phyloP scores from a whole-genome alignment of 1,140 invertebrate species.

The Dreissena rostriformis region DNA sequence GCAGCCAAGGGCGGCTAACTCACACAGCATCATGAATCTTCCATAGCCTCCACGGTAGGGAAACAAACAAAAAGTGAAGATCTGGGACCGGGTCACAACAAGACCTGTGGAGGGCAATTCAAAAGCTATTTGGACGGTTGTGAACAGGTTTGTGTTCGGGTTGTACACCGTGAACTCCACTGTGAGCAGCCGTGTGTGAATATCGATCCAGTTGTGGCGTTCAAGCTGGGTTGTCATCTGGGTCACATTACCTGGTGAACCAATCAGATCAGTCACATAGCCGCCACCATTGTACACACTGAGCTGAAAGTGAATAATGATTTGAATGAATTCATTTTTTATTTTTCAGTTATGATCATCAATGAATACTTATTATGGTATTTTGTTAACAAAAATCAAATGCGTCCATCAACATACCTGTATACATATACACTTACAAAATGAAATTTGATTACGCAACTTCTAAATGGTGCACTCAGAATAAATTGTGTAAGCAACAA shows the following conservation, averaged over 20 bases:
- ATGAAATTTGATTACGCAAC: too few species aligned
- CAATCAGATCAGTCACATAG: conserved; percentile 81
- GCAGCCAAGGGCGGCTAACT: conserved; percentile 70
- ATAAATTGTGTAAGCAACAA: too few species aligned
- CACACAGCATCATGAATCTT: conserved; percentile 74
- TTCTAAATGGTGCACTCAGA: too few species aligned
- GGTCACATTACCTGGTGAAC: conserved; percentile 70
- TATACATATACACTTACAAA: too few species aligned
- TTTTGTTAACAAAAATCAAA: too few species aligned
- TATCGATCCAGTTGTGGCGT: conserved; percentile 81
- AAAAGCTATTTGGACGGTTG: conserved; percentile 66
- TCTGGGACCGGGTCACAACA: conserved; percentile 56
- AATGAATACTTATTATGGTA: too few species aligned
- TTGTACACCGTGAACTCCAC: conserved; percentile 84
- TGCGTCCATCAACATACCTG: too few species aligned
- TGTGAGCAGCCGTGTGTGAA: conserved; percentile 81
- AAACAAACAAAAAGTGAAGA: conserved; percentile 71
- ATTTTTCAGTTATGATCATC: too few species aligned
- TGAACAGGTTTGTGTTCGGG: conserved; percentile 78
- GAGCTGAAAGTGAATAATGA: conserved; percentile 48
- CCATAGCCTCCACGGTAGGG: conserved; percentile 76
- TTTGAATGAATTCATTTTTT: too few species aligned
- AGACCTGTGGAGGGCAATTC: conserved; percentile 67
- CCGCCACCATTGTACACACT: conserved; percentile 83
- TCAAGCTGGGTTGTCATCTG: conserved; percentile 75